A percentile compares a stretch with the other conserved stretches of the same genome.
phyloP scores from a whole-genome alignment of 2,797 vertebrate genomes.

The Micropoecilia bifurca region DNA sequence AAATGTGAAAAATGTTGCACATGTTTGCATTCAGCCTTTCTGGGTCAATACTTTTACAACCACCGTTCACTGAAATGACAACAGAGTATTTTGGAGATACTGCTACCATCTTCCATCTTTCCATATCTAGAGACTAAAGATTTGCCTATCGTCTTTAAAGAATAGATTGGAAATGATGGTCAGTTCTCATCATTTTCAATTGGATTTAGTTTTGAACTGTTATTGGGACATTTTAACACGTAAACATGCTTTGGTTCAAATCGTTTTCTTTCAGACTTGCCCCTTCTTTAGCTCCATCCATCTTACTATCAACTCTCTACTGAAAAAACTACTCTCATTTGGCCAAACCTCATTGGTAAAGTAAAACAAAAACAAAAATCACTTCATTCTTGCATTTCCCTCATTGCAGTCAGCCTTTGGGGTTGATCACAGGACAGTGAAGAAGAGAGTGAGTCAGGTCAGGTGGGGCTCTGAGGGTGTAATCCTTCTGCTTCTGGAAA shows the following conservation, averaged over 20 bases:
- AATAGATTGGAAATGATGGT: not conserved
- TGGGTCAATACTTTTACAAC: not conserved
- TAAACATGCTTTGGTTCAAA: not conserved
- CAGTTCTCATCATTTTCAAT: not conserved
- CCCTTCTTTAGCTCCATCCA: not conserved
- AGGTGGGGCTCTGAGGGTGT: conserved; percentile 66
- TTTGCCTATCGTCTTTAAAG: not conserved
- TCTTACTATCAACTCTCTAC: not conserved
- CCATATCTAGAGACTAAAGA: not conserved
- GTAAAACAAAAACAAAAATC: conserved; percentile 7
- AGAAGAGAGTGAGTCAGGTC: conserved; percentile 38
- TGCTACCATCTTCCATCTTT: not conserved
- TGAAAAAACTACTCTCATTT: not conserved
- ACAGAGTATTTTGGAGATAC: not conserved
- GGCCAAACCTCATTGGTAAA: not conserved
- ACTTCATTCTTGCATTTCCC: conserved; percentile 24
- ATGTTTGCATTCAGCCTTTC: not conserved
- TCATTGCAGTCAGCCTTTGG: conserved; percentile 39
- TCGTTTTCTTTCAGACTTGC: not conserved
- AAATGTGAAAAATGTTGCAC: not conserved
- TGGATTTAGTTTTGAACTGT: not conserved
- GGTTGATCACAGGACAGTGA: conserved; percentile 53
- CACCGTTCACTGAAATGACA: not conserved
- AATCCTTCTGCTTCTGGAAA: conserved; percentile 65
- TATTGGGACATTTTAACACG: not conserved